A percentile compares a stretch with the other conserved stretches of the same genome.
These are phyloP conservation scores for Heterocephalus glaber DNA, from an alignment of 2,113 vertebrate genomes.

Conservation along the genomic window DNA sequence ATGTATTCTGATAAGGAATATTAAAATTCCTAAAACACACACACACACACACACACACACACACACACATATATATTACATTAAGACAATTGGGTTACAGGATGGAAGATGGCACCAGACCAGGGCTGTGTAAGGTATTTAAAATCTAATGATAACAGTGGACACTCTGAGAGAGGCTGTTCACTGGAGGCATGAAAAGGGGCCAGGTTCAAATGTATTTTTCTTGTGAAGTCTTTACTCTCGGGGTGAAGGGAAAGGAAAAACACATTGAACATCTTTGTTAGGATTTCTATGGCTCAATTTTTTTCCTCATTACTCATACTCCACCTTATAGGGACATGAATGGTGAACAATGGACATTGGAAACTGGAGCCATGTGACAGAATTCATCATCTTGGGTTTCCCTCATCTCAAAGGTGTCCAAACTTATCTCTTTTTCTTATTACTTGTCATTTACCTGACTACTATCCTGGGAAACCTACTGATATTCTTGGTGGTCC, in stretches of 20 bases:
- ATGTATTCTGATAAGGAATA: background rate
- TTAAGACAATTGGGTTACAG: background rate
- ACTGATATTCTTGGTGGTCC: constrained; percentile 76
- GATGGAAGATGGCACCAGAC: background rate
- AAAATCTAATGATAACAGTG: background rate
- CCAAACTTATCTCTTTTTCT: constrained; percentile 65
- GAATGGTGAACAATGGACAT: constrained; percentile 37
- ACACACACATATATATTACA: background rate
- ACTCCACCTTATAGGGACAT: background rate
- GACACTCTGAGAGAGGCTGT: background rate
- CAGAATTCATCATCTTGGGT: constrained; percentile 77
- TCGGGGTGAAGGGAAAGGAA: accelerated
- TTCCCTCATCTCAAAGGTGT: constrained; percentile 72
- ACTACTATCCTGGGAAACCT: constrained; percentile 76
- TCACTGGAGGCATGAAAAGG: accelerated
- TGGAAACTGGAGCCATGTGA: constrained; percentile 71
- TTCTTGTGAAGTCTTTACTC: background rate
- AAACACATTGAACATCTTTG: background rate
- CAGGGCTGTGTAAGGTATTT: background rate
- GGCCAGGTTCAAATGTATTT: background rate
- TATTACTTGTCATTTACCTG: constrained; percentile 75
- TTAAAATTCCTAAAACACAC: background rate
- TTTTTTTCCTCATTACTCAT: background rate
- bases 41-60: too few species aligned
- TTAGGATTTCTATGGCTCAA: too few species aligned